A percentile compares a stretch with the other conserved stretches of the same genome.
Evolutionary conservation across 2,113 vertebrate genomes (phyloP).

Genomic region (Ondatra zibethicus): DNA sequence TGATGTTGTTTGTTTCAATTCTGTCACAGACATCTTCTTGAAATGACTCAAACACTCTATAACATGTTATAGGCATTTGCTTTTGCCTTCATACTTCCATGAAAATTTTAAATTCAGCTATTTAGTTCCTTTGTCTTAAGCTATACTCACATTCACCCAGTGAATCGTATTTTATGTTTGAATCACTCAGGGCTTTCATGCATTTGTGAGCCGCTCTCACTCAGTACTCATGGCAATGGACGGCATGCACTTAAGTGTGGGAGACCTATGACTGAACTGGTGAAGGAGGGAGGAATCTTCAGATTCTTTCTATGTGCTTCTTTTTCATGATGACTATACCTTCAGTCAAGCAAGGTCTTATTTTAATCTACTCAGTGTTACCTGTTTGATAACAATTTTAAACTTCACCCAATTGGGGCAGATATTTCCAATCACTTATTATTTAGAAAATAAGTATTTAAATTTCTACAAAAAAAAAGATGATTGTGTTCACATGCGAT

Average conservation of each 20-base stretch:
- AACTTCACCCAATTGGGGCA: background rate
- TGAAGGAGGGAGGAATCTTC: background rate
- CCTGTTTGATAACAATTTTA: background rate
- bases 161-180: background rate
- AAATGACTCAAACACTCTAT: background rate
- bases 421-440: background rate
- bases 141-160: background rate
- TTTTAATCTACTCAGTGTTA: background rate
- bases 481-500: background rate
- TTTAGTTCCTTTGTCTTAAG: background rate
- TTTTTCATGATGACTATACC: background rate
- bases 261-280: background rate
- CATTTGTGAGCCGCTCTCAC: background rate
- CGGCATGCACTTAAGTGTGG: background rate
- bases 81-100: background rate
- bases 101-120: background rate
- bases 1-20: background rate
- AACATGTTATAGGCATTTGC: background rate
- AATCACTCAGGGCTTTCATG: background rate
- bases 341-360: background rate
- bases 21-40: background rate
- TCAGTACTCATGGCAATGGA: background rate
- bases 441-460: background rate
- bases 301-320: background rate
- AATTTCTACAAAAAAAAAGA: conserved; percentile 20